Evolutionary conservation across 1,140 invertebrate genomes (phyloP).

Genomic region (Lepidurus apus): DNA sequence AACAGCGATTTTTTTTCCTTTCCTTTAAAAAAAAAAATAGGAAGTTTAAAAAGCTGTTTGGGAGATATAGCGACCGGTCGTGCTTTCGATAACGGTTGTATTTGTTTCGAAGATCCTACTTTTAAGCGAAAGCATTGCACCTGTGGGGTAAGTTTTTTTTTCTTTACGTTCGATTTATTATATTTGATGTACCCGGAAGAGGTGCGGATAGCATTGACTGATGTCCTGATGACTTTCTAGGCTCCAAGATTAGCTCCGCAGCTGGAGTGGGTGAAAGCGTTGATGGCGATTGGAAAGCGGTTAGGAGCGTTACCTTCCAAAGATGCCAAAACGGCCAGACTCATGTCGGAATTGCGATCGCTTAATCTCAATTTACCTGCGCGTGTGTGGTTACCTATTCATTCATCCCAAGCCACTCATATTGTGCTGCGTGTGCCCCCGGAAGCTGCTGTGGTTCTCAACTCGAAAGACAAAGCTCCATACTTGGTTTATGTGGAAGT

Average conservation of each 20-base stretch:
- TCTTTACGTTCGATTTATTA: no score
- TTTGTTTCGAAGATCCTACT: conserved; percentile 70
- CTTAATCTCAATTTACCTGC: conserved; percentile 96
- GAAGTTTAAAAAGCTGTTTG: conserved; percentile 52
- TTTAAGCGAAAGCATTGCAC: conserved; percentile 65
- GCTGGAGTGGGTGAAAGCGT: conserved; percentile 72
- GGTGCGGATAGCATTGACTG: no score
- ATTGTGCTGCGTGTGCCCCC: conserved; percentile 89
- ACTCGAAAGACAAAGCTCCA: conserved; percentile 98
- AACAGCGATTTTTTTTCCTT: background rate
- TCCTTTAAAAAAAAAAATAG: conserved; percentile 11
- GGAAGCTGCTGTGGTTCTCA: conserved; percentile 90
- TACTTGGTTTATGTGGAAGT: conserved; percentile 98
- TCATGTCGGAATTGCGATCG: conserved; percentile 85
- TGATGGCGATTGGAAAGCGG: conserved; percentile 86
- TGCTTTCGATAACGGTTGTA: conserved; percentile 94
- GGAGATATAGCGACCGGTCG: conserved; percentile 88
- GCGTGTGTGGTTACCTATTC: conserved; percentile 90
- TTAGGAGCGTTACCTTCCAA: conserved; percentile 87
- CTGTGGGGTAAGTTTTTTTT: conserved; percentile 58
- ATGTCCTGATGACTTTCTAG: conserved; percentile 45
- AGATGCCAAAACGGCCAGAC: conserved; percentile 80
- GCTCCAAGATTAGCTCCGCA: conserved; percentile 76
- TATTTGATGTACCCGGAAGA: no score
- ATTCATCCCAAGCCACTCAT: conserved; percentile 59